Evolutionary conservation across 2,888 invertebrate species (phyloP).

Genomic region (Rutpela maculata): DNA sequence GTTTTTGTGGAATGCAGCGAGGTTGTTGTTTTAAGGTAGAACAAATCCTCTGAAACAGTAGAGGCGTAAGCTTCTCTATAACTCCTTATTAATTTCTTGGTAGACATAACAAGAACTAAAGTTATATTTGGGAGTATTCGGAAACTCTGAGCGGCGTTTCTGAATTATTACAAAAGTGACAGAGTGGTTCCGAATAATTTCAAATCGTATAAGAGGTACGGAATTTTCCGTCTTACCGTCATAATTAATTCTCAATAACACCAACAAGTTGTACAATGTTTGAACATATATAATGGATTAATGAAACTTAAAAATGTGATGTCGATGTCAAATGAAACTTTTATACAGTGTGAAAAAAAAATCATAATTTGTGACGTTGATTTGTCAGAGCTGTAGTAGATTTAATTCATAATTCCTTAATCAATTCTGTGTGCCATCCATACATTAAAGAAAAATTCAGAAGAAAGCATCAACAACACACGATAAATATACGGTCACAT

Average conservation of each 20-base stretch:
- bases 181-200: slow-evolving; percentile 42
- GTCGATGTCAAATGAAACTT: no score
- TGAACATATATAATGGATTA: no score
- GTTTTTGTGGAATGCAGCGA: background rate
- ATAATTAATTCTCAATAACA: background rate
- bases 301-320: no score
- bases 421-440: no score
- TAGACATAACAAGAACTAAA: slow-evolving; percentile 52
- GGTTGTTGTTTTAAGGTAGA: slow-evolving; percentile 23
- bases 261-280: no score
- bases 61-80: slow-evolving; percentile 54
- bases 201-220: background rate
- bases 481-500: no score
- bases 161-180: slow-evolving; percentile 50
- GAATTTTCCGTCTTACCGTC: background rate
- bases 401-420: no score
- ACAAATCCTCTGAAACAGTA: slow-evolving; percentile 32
- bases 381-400: no score
- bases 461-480: no score
- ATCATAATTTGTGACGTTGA: no score
- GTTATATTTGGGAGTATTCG: slow-evolving; percentile 45
- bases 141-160: slow-evolving; percentile 47
- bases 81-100: slow-evolving; percentile 58
- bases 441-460: no score
- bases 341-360: no score